Conservation (phyloP, 2,797 vertebrate genomes). For the Helicolenus hilgendorfi region DNA sequence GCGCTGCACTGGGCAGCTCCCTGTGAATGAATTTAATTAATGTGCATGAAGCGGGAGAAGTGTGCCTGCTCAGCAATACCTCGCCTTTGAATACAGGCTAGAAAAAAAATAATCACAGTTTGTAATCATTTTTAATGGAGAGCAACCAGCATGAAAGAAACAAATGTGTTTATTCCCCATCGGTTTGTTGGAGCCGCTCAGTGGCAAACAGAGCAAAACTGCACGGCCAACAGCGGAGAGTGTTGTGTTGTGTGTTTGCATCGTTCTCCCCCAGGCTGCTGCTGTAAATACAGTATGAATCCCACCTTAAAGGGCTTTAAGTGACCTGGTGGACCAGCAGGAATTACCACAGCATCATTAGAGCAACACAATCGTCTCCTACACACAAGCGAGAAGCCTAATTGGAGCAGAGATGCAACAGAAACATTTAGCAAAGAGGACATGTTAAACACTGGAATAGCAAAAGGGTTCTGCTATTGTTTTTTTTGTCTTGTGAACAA, state of each 20-base stretch:
- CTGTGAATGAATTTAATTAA: neutral
- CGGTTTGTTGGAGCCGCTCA: neutral
- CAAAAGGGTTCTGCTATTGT: neutral
- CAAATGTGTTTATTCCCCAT: conserved; percentile 33
- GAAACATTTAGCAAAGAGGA: neutral
- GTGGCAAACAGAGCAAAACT: neutral
- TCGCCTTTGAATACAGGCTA: neutral
- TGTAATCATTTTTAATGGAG: conserved; percentile 29
- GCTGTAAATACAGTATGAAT: conserved; percentile 29
- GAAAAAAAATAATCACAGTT: conserved; percentile 9
- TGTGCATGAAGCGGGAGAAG: neutral
- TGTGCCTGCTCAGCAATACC: neutral
- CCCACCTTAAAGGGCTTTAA: neutral
- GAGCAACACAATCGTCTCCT: neutral
- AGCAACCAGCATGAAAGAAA: conserved; percentile 31
- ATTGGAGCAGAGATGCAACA: conserved; percentile 16
- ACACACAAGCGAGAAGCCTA: neutral
- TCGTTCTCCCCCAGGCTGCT: neutral
- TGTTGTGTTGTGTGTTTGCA: neutral
- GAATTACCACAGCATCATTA: conserved; percentile 8
- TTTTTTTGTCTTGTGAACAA: neutral
- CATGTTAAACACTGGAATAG: neutral
- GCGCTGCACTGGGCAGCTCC: neutral
- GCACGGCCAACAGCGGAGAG: neutral
- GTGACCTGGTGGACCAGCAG: conserved; percentile 19